Evolutionary conservation across 30 jellyfish, hydroid and myxozoan species (phyloP).

Genomic region (Chironex yamaguchii): DNA sequence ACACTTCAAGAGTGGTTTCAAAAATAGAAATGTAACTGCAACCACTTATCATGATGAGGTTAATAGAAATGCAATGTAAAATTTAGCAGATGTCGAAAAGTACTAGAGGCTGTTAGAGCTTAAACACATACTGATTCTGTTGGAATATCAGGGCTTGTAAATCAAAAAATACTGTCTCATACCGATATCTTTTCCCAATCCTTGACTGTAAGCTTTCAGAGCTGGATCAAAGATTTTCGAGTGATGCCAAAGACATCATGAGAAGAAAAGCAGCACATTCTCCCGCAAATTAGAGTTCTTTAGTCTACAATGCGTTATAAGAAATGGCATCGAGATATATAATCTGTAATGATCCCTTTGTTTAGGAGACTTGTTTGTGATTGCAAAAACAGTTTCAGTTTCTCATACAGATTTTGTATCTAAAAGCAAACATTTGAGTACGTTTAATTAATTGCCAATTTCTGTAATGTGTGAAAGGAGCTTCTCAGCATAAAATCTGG

Average conservation of each 20-base stretch:
- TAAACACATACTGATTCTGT: neutral
- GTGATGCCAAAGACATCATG: slow-evolving; percentile 34
- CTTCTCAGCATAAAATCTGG: slow-evolving; percentile 17
- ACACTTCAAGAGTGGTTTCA: no score
- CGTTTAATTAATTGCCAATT: slow-evolving; percentile 10
- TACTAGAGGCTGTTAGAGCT: slow-evolving; percentile 3
- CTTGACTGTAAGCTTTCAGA: slow-evolving; percentile 40
- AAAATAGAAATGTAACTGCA: no score
- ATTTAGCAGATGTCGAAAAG: no score
- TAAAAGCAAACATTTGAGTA: slow-evolving; percentile 15
- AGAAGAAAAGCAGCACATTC: slow-evolving; percentile 26
- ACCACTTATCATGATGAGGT: no score
- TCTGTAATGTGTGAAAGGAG: slow-evolving; percentile 29
- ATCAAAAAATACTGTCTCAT: slow-evolving; percentile 23
- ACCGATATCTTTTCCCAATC: slow-evolving; percentile 10
- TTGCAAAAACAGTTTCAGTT: slow-evolving; percentile 14
- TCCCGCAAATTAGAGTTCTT: slow-evolving; percentile 5
- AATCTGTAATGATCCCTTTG: slow-evolving; percentile 1
- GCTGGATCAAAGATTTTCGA: slow-evolving; percentile 37
- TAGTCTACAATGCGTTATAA: slow-evolving; percentile 15
- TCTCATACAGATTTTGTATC: neutral
- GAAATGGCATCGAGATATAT: slow-evolving; percentile 27
- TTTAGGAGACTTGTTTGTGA: slow-evolving; percentile 5
- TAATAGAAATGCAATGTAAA: no score
- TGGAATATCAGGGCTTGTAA: slow-evolving; percentile 1